Percentiles rank a stretch among this genome's conserved stretches.
Conservation (phyloP, 2,797 vertebrate species). For the Cuculus canorus region DNA sequence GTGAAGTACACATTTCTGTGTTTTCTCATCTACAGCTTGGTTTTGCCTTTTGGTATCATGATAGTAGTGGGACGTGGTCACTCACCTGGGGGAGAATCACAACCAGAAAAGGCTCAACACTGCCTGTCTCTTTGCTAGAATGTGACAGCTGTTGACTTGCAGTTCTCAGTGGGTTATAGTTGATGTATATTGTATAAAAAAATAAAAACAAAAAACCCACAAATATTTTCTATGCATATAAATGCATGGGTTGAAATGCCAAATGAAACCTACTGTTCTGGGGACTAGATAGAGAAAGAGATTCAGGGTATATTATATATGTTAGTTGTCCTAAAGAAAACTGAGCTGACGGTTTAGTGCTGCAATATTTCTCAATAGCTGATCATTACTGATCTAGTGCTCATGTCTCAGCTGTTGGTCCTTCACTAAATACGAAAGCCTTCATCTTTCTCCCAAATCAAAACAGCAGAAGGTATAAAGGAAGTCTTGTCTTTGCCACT, state of each 20-base stretch:
- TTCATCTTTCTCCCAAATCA: conserved; percentile 28
- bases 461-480: conserved; percentile 10
- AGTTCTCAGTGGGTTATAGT: background rate
- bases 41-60: background rate
- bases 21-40: background rate
- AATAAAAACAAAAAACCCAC: too few relatives aligned
- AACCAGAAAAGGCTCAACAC: background rate
- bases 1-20: background rate
- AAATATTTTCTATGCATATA: background rate
- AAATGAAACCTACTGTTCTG: background rate
- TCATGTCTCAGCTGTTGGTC: conserved; percentile 32
- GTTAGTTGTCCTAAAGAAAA: background rate
- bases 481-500: background rate
- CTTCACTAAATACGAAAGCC: conserved; percentile 8
- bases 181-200: background rate
- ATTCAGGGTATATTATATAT: background rate
- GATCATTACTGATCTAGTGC: background rate
- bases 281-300: background rate
- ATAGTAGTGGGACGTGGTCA: background rate
- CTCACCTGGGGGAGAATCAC: background rate
- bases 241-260: background rate
- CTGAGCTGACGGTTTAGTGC: background rate
- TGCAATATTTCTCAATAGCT: background rate
- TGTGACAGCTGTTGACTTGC: background rate
- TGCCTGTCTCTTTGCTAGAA: background rate